phyloP scores from a whole-genome alignment of 2,888 invertebrate species.

The Ophion ellenae region DNA sequence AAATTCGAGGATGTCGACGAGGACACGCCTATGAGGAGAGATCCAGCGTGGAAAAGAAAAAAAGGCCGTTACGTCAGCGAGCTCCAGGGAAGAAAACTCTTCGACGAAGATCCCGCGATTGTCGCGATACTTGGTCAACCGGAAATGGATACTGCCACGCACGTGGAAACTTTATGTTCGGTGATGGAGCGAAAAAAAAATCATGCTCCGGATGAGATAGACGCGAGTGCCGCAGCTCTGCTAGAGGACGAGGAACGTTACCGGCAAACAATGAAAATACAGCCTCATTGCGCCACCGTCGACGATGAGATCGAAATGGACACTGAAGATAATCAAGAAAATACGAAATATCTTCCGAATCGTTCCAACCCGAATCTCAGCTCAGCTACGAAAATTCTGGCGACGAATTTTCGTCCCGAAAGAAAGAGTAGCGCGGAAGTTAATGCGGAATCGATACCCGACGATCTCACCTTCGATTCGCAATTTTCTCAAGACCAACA shows the following conservation, averaged over 20 bases:
- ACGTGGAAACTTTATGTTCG: neutral
- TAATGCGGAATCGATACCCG: slow-evolving; percentile 66
- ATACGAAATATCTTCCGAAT: neutral
- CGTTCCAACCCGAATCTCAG: neutral
- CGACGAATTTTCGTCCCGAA: neutral
- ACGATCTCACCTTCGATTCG: slow-evolving; percentile 67
- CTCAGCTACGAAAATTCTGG: neutral
- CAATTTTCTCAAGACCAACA: slow-evolving; percentile 61
- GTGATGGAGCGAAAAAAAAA: slow-evolving; percentile 30
- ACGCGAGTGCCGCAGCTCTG: slow-evolving; percentile 79
- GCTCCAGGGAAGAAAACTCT: slow-evolving; percentile 72
- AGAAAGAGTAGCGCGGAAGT: slow-evolving; percentile 4
- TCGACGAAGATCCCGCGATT: slow-evolving; percentile 62
- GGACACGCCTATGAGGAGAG: slow-evolving; percentile 69
- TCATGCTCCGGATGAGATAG: slow-evolving; percentile 77
- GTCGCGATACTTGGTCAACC: slow-evolving; percentile 9
- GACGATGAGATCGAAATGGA: slow-evolving; percentile 1
- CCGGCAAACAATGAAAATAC: slow-evolving; percentile 14
- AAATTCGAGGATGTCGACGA: slow-evolving; percentile 71
- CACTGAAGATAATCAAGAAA: neutral
- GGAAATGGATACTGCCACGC: neutral
- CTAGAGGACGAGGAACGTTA: slow-evolving; percentile 78
- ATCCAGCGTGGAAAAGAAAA: slow-evolving; percentile 68
- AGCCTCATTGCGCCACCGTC: neutral
- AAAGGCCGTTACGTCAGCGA: slow-evolving; percentile 73